Evolutionary conservation across 2,888 invertebrate genomes (phyloP).

Genomic region (Pollenia griseotomentosa): DNA sequence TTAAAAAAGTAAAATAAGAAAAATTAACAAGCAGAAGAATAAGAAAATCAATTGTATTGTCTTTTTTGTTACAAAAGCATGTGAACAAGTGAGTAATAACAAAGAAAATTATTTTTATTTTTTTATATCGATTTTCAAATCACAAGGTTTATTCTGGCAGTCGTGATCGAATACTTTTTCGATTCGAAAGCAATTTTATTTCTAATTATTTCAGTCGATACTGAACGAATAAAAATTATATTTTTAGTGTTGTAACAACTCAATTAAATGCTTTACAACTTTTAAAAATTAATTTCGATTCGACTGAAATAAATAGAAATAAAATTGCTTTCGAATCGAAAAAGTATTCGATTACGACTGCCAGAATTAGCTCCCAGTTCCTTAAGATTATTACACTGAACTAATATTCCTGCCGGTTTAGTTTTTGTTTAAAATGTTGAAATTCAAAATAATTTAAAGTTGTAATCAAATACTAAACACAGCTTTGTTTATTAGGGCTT

Average conservation of each 20-base stretch:
- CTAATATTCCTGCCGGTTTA: slow-evolving; percentile 3
- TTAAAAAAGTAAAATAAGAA: slow-evolving; percentile 10
- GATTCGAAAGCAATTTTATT: too few species aligned
- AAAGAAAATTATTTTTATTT: not conserved
- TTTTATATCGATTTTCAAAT: slow-evolving; percentile 41
- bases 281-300: too few species aligned
- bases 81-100: slow-evolving; percentile 33
- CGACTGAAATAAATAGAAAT: too few species aligned
- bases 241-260: too few species aligned
- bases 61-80: slow-evolving; percentile 4
- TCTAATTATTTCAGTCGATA: too few species aligned
- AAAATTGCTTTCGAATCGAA: too few species aligned
- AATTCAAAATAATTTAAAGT: slow-evolving; percentile 29
- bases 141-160: too few species aligned
- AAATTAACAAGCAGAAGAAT: slow-evolving; percentile 13
- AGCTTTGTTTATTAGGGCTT: not conserved
- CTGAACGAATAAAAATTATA: too few species aligned
- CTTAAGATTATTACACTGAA: slow-evolving; percentile 1
- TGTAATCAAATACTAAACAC: not conserved
- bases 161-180: too few species aligned
- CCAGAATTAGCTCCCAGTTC: not conserved
- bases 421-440: not conserved
- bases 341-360: too few species aligned
- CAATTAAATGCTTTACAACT: too few species aligned
- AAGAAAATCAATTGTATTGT: slow-evolving; percentile 54